Conservation (phyloP, 2,888 invertebrate species). For the Boloria selene region DNA sequence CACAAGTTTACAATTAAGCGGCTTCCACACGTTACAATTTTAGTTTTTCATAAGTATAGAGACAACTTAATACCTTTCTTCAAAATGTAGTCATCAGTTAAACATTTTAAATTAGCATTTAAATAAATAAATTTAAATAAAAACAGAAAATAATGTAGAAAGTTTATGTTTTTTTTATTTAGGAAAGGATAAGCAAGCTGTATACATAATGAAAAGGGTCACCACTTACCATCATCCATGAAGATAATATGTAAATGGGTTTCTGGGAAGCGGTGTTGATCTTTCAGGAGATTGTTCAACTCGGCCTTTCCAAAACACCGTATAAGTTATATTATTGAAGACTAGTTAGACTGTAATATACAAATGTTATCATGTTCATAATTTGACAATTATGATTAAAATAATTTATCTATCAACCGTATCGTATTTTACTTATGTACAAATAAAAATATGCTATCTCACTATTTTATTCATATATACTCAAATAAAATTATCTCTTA, state of each 20-base stretch:
- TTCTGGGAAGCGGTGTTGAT: background rate
- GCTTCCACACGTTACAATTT: too few relatives aligned
- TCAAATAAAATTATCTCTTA: too few relatives aligned
- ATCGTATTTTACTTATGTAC: too few relatives aligned
- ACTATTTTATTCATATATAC: too few relatives aligned
- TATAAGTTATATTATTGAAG: background rate
- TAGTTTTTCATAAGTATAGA: too few relatives aligned
- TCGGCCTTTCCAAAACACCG: background rate
- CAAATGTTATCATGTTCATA: too few relatives aligned
- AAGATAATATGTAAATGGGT: background rate
- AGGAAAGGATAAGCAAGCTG: background rate
- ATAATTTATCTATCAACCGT: too few relatives aligned
- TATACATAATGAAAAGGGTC: constrained; percentile 8
- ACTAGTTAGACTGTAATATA: too few relatives aligned
- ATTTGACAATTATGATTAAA: too few relatives aligned
- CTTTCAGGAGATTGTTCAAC: background rate
- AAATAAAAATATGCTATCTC: too few relatives aligned
- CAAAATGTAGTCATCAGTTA: background rate
- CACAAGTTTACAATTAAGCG: too few relatives aligned
- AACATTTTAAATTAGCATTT: constrained; percentile 4
- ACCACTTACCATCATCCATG: background rate
- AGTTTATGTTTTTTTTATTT: constrained; percentile 3
- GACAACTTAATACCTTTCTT: too few relatives aligned
- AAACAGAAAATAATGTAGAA: background rate
- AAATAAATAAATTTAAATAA: constrained; percentile 9